phyloP scores from a whole-genome alignment of 2,888 invertebrate genomes.

The Leistus spinibarbis region DNA sequence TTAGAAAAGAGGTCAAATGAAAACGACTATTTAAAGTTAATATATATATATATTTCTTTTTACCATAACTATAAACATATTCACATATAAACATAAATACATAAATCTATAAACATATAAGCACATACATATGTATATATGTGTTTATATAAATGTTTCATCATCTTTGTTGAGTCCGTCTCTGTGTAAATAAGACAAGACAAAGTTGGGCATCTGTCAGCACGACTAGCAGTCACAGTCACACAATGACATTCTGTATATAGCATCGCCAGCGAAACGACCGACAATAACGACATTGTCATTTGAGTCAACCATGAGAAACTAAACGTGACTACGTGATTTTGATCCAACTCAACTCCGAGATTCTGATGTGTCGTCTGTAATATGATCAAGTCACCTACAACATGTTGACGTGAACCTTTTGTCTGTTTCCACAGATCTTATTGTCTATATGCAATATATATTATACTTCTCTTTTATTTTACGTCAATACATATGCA shows the following conservation, averaged over 20 bases:
- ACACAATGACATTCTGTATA: background rate
- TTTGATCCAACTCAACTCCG: background rate
- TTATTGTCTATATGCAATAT: too few species aligned
- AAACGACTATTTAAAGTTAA: background rate
- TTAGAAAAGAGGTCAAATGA: background rate
- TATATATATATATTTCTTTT: background rate
- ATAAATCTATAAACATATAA: background rate
- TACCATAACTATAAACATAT: background rate
- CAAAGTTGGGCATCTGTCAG: background rate
- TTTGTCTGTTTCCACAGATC: background rate
- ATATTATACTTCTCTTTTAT: too few species aligned
- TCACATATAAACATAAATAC: background rate
- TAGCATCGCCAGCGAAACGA: background rate
- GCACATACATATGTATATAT: background rate
- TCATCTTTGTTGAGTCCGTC: too few species aligned
- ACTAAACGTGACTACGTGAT: background rate
- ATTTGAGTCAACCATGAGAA: background rate
- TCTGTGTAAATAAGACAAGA: background rate
- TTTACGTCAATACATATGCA: too few species aligned
- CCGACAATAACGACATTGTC: background rate
- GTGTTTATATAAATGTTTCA: background rate
- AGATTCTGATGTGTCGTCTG: background rate
- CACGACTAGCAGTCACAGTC: background rate
- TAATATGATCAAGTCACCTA: background rate
- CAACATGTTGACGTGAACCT: background rate